Base-by-base conservation (phyloP, 2,888 invertebrate species). In the Atrina japonica region DNA sequence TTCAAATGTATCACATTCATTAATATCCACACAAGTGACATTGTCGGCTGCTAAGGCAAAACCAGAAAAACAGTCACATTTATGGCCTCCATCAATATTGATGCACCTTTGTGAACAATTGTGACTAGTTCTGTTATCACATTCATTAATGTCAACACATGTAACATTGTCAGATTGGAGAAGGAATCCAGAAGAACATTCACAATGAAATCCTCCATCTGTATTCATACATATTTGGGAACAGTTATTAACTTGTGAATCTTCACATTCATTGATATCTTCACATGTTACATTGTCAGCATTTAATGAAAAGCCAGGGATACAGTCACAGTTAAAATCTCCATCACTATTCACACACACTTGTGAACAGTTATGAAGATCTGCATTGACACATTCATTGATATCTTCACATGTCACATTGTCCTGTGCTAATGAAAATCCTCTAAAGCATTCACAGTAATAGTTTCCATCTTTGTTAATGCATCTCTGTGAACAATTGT, bases 201-300 rank as follows among this genome's bases (percentile, higher is more conserved):
- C n/a, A n/a, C n/a, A n/a, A n/a, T n/a, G n/a, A n/a, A n/a, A n/a
- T n/a, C n/a, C n/a, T n/a, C 49, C 49, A 49, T 49, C 49, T 49
- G 18, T n/a, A n/a, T 56, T 56, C 40, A 56, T 1, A 23, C 56
- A 56, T 21, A 41, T 1, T 40, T 56, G 56, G 11, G 56, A 1
- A 50, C 63, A 64, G 23, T 50, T 64, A 18, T 64, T 64, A 5
- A 64, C n/a, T 7, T 56, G 35, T n/a, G n/a, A n/a, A n/a, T n/a
- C n/a, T n/a, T n/a, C n/a, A n/a, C n/a, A n/a, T n/a, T n/a, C n/a
- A n/a, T n/a, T n/a, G n/a, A n/a, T n/a, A n/a, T n/a, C n/a, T n/a
- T n/a, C n/a, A n/a, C n/a, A n/a, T n/a, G n/a, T n/a, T n/a, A n/a
- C n/a, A n/a, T n/a, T n/a, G n/a, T n/a, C n/a, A n/a, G n/a, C n/a